These are phyloP conservation scores for rat (Rattus norvegicus) DNA, from an alignment of 2,113 vertebrate species.

Conservation along the genomic window GRCr8 NC_086022.1:59283501-59284000, in stretches of 20 bases:
- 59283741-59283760: constrained; percentile 45
- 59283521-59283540: neutral
- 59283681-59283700: constrained; percentile 9
- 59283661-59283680: neutral
- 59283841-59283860: constrained; percentile 60
- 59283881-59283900: neutral
- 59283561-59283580: neutral
- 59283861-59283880: neutral
- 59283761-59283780: constrained; percentile 68
- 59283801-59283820: constrained; percentile 67
- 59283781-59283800: constrained; percentile 57
- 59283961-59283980: constrained; percentile 1
- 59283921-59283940: neutral
- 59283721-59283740: neutral
- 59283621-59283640: neutral
- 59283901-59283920: neutral
- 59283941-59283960: neutral
- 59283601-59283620: neutral
- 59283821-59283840: constrained; percentile 69
- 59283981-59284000: neutral
- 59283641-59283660: neutral
- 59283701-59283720: constrained; percentile 24
- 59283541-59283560: neutral
- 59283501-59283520: neutral
- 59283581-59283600: neutral